Evolutionary conservation across 2,888 invertebrate species (phyloP), one percentile per base, ranked within the genome.

Genomic region (Mimachlamys varia): DNA sequence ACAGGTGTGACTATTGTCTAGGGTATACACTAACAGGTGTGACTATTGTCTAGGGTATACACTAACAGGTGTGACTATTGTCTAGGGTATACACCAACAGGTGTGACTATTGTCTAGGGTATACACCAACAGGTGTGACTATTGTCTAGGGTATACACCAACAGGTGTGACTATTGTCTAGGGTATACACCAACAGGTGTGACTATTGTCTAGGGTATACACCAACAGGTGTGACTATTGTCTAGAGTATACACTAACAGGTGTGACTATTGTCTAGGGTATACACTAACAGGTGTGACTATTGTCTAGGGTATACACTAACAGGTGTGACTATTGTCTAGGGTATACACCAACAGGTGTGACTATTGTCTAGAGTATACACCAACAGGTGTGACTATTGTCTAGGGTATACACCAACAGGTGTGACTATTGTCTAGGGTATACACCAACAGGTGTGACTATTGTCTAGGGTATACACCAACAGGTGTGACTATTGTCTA

Each of bases 271-370:
- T n/a, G n/a, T n/a, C n/a, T 96, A 92, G 37, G 92, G 88, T 44
- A 89, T 88, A 55, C 3, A 44, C 44, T n/a, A n/a, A n/a, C n/a
- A n/a, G n/a, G n/a, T 44, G 44, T 44, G 7, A 5, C 44, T 44
- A 44, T 44, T 44, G 44, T 3, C 3, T 44, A 44, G 3, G n/a
- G n/a, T n/a, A 91, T 96, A 96, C 92, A 93, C 94, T 19, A 97
- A 97, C 62, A 97, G 99, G 33, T 97, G 98, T 44, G 99, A 99
- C 96, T 98, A 98, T 94, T 98, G 98, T 95, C 97, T 99, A 95
- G 98, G 92, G 88, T 44, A 89, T 88, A 55, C 3, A 44, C 44
- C n/a, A n/a, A n/a, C n/a, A n/a, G n/a, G n/a, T 44, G 44, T 44
- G 7, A 5, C 44, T 44, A 44, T 44, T 44, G 44, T 3, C 3